Evolutionary conservation across 2,113 vertebrate species (phyloP).

Genomic region (Alligator sinensis): DNA sequence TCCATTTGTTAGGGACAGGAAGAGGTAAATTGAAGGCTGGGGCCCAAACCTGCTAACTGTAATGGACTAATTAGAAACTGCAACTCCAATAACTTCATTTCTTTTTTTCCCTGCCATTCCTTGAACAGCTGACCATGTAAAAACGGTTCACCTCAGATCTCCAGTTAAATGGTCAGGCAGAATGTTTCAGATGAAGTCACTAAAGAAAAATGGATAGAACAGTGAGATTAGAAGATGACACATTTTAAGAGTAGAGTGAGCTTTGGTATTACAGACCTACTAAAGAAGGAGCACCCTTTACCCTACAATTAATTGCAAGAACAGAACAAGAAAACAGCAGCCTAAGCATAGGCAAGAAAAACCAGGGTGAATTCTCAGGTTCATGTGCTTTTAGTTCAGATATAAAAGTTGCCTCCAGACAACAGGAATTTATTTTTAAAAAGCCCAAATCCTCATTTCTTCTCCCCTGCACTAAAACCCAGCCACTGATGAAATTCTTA

Average conservation of each 20-base stretch:
- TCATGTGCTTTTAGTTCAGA: background rate
- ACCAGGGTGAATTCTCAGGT: background rate
- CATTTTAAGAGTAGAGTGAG: background rate
- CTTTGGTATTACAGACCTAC: background rate
- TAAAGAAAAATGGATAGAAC: background rate
- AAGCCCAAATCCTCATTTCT: background rate
- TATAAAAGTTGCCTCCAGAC: no score
- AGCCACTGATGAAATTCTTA: background rate
- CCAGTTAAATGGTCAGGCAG: background rate
- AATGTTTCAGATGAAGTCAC: background rate
- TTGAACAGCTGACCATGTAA: no score
- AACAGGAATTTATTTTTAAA: background rate
- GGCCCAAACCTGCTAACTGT: background rate
- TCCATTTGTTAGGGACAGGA: background rate
- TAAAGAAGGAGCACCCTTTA: background rate
- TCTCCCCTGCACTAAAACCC: background rate
- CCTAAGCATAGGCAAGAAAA: background rate
- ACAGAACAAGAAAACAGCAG: background rate
- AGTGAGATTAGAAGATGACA: background rate
- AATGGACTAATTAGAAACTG: background rate
- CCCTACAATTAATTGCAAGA: background rate
- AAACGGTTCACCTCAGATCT: background rate
- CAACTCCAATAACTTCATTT: background rate
- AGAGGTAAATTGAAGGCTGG: background rate
- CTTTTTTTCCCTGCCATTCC: background rate